Conservation (phyloP, 37 sponge, comb jelly and placozoan species). For the Diacarnus erythraeanus region DNA sequence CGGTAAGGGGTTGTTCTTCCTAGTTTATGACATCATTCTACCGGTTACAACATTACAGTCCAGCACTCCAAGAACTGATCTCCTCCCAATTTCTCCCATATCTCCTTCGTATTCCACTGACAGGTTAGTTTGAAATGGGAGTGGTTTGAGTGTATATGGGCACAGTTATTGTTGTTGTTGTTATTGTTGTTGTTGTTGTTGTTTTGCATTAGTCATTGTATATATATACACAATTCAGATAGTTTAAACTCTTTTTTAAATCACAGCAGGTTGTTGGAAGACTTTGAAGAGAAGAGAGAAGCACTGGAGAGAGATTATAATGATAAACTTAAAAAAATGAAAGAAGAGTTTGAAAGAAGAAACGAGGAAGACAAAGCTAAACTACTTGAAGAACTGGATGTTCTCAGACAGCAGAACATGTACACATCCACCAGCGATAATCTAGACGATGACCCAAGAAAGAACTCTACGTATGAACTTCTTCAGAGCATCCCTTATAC, state of each 20-base stretch:
- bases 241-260: too few relatives aligned
- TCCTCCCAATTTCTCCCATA: conserved; percentile 2
- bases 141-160: neutral
- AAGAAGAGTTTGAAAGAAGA: conserved; percentile 47
- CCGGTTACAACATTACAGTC: too few relatives aligned
- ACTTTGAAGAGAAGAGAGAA: conserved; percentile 35
- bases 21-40: neutral
- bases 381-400: conserved; percentile 23
- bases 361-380: conserved; percentile 34
- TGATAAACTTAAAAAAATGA: conserved; percentile 23
- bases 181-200: too few relatives aligned
- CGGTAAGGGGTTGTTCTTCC: neutral
- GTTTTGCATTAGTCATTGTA: too few relatives aligned
- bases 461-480: conserved; percentile 4
- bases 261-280: neutral
- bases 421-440: neutral
- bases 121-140: neutral
- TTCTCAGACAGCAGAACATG: conserved; percentile 2
- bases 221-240: too few relatives aligned
- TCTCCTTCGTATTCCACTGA: neutral
- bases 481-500: conserved; percentile 23
- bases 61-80: neutral
- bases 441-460: neutral
- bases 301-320: conserved; percentile 48
- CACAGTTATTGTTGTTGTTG: too few relatives aligned